Percentiles rank a stretch among this genome's conserved stretches.
These are phyloP conservation scores for Lithophane ornitopus DNA, from an alignment of 2,888 invertebrate genomes.

Conservation along the genomic window DNA sequence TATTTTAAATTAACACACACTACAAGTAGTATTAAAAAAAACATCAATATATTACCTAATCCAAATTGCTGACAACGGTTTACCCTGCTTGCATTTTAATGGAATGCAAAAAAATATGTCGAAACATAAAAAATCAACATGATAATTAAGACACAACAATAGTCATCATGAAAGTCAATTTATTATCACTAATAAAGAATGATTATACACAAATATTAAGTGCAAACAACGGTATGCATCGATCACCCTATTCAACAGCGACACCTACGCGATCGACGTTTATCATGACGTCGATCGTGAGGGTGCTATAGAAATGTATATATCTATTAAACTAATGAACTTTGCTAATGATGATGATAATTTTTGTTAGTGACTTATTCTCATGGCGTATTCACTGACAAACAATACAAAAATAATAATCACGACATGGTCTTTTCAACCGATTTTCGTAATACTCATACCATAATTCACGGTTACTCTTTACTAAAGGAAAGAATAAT, in stretches of 20 bases:
- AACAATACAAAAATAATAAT: conserved; percentile 21
- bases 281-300: conserved; percentile 2
- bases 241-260: background rate
- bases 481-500: conserved; percentile 33
- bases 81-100: too few relatives aligned
- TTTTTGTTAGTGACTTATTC: background rate
- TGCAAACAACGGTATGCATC: background rate
- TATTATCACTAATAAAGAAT: background rate
- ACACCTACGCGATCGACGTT: background rate
- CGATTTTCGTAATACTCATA: conserved; percentile 27
- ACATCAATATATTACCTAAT: background rate
- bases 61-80: background rate
- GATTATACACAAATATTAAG: background rate
- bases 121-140: background rate
- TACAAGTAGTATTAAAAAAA: background rate
- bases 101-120: background rate
- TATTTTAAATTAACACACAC: conserved; percentile 13
- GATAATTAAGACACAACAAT: background rate
- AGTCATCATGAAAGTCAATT: background rate
- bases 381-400: background rate
- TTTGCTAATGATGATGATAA: background rate
- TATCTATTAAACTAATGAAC: background rate
- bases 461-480: conserved; percentile 38
- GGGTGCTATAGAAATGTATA: background rate
- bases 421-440: conserved; percentile 11